Percentiles rank a stretch among this genome's conserved stretches.
phyloP scores from a whole-genome alignment of 2,888 invertebrate species.

The Agonum fuliginosum region DNA sequence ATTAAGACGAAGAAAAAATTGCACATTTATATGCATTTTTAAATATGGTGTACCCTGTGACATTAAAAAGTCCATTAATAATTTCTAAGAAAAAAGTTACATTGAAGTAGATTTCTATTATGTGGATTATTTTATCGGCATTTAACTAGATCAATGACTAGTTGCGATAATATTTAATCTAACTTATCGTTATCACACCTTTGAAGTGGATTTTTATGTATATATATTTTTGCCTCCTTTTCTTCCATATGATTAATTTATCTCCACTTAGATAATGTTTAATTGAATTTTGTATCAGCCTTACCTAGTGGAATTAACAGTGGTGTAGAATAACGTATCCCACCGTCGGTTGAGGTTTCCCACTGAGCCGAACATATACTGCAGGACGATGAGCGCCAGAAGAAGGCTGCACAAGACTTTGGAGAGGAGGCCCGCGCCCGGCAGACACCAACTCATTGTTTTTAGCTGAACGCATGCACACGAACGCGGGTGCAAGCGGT shows the following conservation, averaged over 20 bases:
- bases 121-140: too few species aligned
- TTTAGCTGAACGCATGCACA: conserved; percentile 34
- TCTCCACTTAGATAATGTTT: neutral
- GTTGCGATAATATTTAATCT: too few species aligned
- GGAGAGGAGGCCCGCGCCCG: conserved; percentile 75
- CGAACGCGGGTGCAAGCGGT: neutral
- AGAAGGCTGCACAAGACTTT: conserved; percentile 77
- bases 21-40: conserved; percentile 34
- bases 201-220: neutral
- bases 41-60: neutral
- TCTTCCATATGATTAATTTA: neutral
- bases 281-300: conserved; percentile 63
- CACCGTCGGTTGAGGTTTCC: conserved; percentile 74
- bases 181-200: too few species aligned
- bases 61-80: neutral
- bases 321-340: conserved; percentile 66
- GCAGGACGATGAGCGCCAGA: conserved; percentile 80
- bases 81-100: neutral
- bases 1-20: conserved; percentile 30
- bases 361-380: conserved; percentile 82
- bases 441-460: conserved; percentile 69
- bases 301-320: conserved; percentile 74
- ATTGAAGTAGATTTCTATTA: too few species aligned
- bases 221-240: neutral
- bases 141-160: too few species aligned